Conservation (phyloP, 2,797 vertebrate genomes). For the Argya squamiceps region DNA sequence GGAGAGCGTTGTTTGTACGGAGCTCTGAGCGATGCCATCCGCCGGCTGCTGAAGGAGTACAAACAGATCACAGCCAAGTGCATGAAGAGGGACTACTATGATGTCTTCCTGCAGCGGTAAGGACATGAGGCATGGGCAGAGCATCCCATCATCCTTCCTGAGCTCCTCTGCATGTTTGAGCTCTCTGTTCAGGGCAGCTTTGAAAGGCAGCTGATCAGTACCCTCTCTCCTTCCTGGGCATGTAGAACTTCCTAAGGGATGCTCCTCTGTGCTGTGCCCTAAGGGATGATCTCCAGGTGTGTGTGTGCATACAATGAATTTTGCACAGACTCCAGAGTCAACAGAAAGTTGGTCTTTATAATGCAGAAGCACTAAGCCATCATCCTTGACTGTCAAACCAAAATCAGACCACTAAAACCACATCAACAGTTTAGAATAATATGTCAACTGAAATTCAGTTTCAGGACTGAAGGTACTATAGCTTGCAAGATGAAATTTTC, state of each 20-base stretch:
- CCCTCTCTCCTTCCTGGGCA: background rate
- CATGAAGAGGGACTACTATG: slow-evolving; percentile 90
- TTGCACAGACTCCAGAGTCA: background rate
- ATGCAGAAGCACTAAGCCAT: background rate
- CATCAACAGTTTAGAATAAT: background rate
- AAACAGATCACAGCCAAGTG: slow-evolving; percentile 89
- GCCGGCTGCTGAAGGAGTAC: slow-evolving; percentile 90
- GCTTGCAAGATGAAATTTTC: background rate
- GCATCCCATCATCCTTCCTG: background rate
- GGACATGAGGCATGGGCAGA: background rate
- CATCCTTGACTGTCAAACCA: background rate
- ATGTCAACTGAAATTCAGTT: background rate
- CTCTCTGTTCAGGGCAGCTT: background rate
- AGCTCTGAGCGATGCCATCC: slow-evolving; percentile 89
- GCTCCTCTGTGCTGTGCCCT: background rate
- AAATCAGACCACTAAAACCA: background rate
- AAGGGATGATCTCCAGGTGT: background rate
- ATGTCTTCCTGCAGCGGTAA: slow-evolving; percentile 92
- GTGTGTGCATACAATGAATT: background rate
- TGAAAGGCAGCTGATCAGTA: background rate
- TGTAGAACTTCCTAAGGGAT: background rate
- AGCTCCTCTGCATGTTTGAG: background rate
- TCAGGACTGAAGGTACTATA: background rate
- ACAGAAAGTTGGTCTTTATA: background rate
- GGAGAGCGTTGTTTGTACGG: slow-evolving; percentile 93